Conservation (phyloP, 2,797 vertebrate species). For the Simalia tracyae region DNA sequence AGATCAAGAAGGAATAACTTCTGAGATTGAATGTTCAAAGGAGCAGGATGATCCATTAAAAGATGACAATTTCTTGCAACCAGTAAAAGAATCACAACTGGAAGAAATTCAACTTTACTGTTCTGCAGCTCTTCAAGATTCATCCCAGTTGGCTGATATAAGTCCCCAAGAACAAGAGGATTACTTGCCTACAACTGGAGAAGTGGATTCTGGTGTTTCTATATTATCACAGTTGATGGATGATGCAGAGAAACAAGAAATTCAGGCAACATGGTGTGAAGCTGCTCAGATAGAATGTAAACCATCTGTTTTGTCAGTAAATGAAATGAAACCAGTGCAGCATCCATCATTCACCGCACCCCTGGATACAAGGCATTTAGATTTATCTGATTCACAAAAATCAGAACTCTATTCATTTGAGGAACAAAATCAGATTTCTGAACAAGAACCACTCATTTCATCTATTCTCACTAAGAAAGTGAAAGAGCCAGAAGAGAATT, state of each 20-base stretch:
- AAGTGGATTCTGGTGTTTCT: neutral
- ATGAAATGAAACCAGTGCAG: neutral
- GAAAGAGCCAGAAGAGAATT: constrained; percentile 16
- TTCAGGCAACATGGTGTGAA: neutral
- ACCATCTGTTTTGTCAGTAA: neutral
- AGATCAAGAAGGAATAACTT: neutral
- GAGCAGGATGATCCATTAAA: constrained; percentile 18
- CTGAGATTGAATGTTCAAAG: constrained; percentile 38
- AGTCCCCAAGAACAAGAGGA: constrained; percentile 51
- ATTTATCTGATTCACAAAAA: constrained; percentile 15
- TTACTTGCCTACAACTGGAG: constrained; percentile 46
- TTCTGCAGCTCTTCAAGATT: constrained; percentile 52
- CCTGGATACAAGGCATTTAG: neutral
- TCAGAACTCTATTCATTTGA: constrained; percentile 1
- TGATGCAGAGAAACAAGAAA: constrained; percentile 44
- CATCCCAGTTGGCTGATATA: constrained; percentile 35
- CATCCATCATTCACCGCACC: neutral
- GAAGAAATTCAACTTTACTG: neutral
- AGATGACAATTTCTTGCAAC: constrained; percentile 4
- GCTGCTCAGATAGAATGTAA: neutral
- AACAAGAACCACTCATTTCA: constrained; percentile 1
- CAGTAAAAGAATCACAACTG: constrained; percentile 21
- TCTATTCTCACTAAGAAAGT: constrained; percentile 10
- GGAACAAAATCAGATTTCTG: constrained; percentile 1
- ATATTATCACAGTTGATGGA: constrained; percentile 8